phyloP scores from a whole-genome alignment of 2,113 vertebrate genomes.

The Labrus mixtus region DNA sequence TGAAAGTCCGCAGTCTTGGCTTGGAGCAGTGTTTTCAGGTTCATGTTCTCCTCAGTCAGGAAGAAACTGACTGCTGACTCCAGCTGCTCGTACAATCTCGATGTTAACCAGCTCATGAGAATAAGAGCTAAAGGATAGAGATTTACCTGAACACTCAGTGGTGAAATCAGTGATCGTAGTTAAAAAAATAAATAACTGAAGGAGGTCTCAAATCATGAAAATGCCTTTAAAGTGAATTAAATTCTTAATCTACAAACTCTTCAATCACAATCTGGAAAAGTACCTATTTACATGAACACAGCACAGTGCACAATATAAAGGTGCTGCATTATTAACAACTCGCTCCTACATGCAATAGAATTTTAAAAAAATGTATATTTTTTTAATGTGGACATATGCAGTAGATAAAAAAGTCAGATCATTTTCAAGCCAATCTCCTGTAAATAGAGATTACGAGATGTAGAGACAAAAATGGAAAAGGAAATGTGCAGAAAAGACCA shows the following conservation, averaged over 20 bases:
- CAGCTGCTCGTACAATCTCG: constrained; percentile 34
- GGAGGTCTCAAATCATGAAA: neutral
- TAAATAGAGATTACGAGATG: neutral
- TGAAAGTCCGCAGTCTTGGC: constrained; percentile 65
- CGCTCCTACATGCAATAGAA: too few relatives aligned
- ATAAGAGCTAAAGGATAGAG: constrained; percentile 42
- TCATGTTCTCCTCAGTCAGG: constrained; percentile 79
- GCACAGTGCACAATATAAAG: too few relatives aligned
- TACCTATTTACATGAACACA: too few relatives aligned
- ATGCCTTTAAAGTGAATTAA: too few relatives aligned
- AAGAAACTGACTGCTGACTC: constrained; percentile 67
- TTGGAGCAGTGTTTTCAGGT: constrained; percentile 48
- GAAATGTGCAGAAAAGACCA: neutral
- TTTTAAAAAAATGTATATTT: too few relatives aligned
- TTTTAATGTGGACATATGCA: too few relatives aligned
- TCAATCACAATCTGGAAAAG: too few relatives aligned
- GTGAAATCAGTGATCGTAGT: neutral
- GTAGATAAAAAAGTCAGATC: too few relatives aligned
- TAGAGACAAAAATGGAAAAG: neutral
- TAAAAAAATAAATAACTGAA: neutral
- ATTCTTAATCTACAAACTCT: too few relatives aligned
- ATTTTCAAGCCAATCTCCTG: too few relatives aligned
- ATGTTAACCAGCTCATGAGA: constrained; percentile 53
- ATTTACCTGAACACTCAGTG: neutral
- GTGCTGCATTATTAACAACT: too few relatives aligned